A percentile compares a stretch with the other conserved stretches of the same genome.
phyloP scores from a whole-genome alignment of 1,140 invertebrate genomes.

The Heliconius himera region DNA sequence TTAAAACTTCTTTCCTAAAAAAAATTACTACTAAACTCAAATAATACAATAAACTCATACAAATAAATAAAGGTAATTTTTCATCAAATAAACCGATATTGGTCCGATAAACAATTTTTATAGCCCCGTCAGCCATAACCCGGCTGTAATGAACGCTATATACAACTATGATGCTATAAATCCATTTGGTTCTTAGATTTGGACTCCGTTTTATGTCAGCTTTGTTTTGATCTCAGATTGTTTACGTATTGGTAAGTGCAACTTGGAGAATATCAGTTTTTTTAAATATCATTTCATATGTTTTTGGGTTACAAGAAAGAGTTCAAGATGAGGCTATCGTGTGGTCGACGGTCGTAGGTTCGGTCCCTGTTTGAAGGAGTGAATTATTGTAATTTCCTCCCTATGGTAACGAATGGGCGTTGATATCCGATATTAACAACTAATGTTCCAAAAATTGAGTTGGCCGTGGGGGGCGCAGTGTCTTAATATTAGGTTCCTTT shows the following conservation, averaged over 20 bases:
- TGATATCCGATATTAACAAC: too few relatives aligned
- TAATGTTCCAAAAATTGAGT: too few relatives aligned
- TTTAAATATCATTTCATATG: too few relatives aligned
- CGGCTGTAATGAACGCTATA: slow-evolving; percentile 35
- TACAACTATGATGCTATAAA: slow-evolving; percentile 4
- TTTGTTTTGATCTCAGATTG: background rate
- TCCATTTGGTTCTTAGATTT: slow-evolving; percentile 3
- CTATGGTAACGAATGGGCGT: too few relatives aligned
- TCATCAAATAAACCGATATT: slow-evolving; percentile 41
- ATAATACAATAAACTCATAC: slow-evolving; percentile 31
- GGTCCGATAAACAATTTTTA: slow-evolving; percentile 43
- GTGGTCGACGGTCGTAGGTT: too few relatives aligned
- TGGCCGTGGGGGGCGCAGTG: too few relatives aligned
- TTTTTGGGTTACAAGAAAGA: too few relatives aligned
- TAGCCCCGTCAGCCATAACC: slow-evolving; percentile 37
- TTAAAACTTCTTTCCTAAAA: background rate
- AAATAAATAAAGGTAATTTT: slow-evolving; percentile 37
- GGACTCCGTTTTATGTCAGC: background rate
- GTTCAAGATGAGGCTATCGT: too few relatives aligned
- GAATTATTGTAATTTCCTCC: too few relatives aligned
- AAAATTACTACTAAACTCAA: slow-evolving; percentile 1
- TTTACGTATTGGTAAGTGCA: background rate
- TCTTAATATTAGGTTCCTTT: too few relatives aligned
- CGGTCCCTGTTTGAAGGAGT: too few relatives aligned
- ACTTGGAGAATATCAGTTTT: background rate